phyloP scores from a whole-genome alignment of 2,888 invertebrate genomes.

The Plagodis pulveraria region DNA sequence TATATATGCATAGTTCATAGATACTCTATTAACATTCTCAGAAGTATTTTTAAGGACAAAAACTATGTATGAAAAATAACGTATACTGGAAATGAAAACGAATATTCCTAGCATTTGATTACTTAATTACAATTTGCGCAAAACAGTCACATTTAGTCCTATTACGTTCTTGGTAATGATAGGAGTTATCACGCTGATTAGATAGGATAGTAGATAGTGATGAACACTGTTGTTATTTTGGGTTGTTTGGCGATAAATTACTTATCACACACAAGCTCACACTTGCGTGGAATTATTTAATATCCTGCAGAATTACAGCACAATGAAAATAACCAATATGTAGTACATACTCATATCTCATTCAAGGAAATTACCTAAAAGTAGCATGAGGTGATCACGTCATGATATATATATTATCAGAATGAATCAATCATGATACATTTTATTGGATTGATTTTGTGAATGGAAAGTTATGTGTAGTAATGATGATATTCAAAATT shows the following conservation, averaged over 20 bases:
- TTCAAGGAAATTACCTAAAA: background rate
- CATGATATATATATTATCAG: too few relatives aligned
- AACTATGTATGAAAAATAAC: too few relatives aligned
- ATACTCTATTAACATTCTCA: too few relatives aligned
- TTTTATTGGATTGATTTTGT: too few relatives aligned
- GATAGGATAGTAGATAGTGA: conserved; percentile 38
- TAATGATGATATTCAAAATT: too few relatives aligned
- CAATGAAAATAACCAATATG: background rate
- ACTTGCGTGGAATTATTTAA: conserved; percentile 5
- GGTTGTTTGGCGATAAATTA: conserved; percentile 40
- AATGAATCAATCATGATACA: too few relatives aligned
- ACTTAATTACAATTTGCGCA: background rate
- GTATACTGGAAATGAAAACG: too few relatives aligned
- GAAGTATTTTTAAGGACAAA: too few relatives aligned
- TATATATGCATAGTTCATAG: too few relatives aligned
- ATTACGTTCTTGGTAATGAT: conserved; percentile 43
- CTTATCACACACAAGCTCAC: conserved; percentile 2
- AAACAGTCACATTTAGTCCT: conserved; percentile 21
- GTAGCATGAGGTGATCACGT: too few relatives aligned
- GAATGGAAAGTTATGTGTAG: too few relatives aligned
- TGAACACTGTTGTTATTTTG: conserved; percentile 45
- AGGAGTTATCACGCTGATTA: conserved; percentile 54
- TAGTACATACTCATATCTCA: background rate
- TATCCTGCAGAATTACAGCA: background rate
- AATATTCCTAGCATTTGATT: too few relatives aligned